Evolutionary conservation across 1,140 invertebrate genomes (phyloP).

Genomic region (Sycobia sp.): DNA sequence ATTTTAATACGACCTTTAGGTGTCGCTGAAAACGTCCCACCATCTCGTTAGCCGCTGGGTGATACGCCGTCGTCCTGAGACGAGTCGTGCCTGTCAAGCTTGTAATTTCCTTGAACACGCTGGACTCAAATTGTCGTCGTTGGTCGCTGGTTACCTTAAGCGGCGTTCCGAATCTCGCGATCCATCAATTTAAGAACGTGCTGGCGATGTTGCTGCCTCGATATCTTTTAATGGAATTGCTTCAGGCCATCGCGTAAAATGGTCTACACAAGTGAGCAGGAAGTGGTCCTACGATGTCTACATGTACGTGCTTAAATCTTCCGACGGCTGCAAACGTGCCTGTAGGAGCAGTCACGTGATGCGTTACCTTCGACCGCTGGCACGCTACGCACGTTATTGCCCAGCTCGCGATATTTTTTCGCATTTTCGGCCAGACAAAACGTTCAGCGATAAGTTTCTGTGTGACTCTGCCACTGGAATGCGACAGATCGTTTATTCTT

Average conservation of each 20-base stretch:
- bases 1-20: constrained; percentile 42
- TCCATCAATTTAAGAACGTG: neutral
- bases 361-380: constrained; percentile 27
- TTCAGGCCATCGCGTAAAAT: constrained; percentile 15
- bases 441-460: no score
- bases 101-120: neutral
- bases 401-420: constrained; percentile 14
- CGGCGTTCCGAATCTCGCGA: neutral
- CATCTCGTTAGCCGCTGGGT: constrained; percentile 49
- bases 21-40: constrained; percentile 51
- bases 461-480: neutral
- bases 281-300: neutral
- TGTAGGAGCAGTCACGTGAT: no score
- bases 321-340: no score
- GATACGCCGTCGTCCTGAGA: constrained; percentile 45
- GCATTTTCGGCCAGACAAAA: constrained; percentile 30
- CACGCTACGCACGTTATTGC: constrained; percentile 18
- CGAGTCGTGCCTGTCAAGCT: neutral
- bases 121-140: constrained; percentile 15
- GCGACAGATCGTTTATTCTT: neutral
- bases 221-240: constrained; percentile 5
- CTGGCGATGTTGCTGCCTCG: neutral
- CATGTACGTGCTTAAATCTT: no score
- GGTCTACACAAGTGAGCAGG: constrained; percentile 2
- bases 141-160: neutral